Base-by-base conservation (phyloP, 1,140 invertebrate species). In the Meloidogyne floridensis region DNA sequence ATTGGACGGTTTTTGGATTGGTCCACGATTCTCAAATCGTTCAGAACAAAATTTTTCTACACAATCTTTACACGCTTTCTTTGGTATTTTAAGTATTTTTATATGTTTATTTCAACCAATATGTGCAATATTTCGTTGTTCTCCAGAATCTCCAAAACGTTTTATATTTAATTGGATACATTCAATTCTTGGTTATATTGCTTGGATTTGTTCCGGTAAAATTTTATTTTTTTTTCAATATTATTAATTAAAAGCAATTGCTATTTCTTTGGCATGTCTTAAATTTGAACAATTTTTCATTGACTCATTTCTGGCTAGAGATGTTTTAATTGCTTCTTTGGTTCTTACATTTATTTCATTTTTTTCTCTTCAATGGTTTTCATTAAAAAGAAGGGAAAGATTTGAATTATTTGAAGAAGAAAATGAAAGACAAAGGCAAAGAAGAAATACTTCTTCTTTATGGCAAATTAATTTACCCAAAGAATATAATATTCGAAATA, bases 141-240 rank as follows among this genome's bases (percentile, higher is more conserved):
- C 42, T 6, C 77, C 77, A 70, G 20, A 71, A 11, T 65, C 54
- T 70, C 11, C 65, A n/a, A 53, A 72, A 42, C 42, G 77, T 20
- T 20, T 51, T 79, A 18, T 79, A 43, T 79, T 71, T 53, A 79
- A 79, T 53, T 65, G 5, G 3, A 47, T 79, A 11, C 77, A 79
- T 72, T 32, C 11, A 72, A 32, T 72, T 32, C 18, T 65, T 53
- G 77, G 77, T 18, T 70, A 53, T 32, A 71, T 42, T 53, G 77
- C 77, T 70, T 79, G 77, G 77, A 79, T 70, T 15, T 53, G 32
- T 53, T 42, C 77, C 8, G 32, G 77, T 79, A n/a, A 18, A 42
- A n/a, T 7, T 32, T 42, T n/a, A 75, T 51, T 15, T 51, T 69
- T 18, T 6, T n/a, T 47, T 73, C 11, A 72, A 72, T 10, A 42